phyloP scores from a whole-genome alignment of 2,797 vertebrate species.

The Cygnus olor region DNA sequence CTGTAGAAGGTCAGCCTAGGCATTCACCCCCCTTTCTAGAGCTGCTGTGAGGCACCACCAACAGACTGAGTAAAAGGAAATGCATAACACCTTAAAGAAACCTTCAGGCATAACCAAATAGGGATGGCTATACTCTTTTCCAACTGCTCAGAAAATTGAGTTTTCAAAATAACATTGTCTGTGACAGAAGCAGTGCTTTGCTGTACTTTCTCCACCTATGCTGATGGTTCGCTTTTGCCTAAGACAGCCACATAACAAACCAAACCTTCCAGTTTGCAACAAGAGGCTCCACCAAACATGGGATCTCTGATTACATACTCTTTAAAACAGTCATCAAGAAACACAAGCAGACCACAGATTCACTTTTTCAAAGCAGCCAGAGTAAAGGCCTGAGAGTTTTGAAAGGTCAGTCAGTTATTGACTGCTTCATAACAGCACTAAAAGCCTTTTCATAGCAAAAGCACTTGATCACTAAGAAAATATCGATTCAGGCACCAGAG shows the following conservation, averaged over 20 bases:
- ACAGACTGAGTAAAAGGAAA: not conserved
- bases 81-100: not conserved
- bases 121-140: not conserved
- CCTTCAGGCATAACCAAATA: not conserved
- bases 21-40: not conserved
- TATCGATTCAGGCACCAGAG: slow-evolving; percentile 43
- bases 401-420: slow-evolving; percentile 67
- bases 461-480: slow-evolving; percentile 39
- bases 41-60: not conserved
- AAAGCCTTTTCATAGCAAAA: slow-evolving; percentile 67
- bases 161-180: not conserved
- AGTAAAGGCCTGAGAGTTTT: not conserved
- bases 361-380: slow-evolving; percentile 14
- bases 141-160: not conserved
- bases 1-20: not conserved
- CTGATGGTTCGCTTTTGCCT: fast-evolving
- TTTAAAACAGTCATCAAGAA: not conserved
- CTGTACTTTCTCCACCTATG: fast-evolving
- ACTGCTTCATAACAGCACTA: slow-evolving; percentile 52
- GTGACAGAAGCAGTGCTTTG: not conserved
- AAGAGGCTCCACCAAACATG: not conserved
- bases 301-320: not conserved
- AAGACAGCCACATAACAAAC: fast-evolving
- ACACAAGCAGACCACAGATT: not conserved
- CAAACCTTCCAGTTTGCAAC: fast-evolving